These are phyloP conservation scores for Clepsis dumicolana DNA, from an alignment of 2,888 invertebrate genomes.

Conservation along the genomic window DNA sequence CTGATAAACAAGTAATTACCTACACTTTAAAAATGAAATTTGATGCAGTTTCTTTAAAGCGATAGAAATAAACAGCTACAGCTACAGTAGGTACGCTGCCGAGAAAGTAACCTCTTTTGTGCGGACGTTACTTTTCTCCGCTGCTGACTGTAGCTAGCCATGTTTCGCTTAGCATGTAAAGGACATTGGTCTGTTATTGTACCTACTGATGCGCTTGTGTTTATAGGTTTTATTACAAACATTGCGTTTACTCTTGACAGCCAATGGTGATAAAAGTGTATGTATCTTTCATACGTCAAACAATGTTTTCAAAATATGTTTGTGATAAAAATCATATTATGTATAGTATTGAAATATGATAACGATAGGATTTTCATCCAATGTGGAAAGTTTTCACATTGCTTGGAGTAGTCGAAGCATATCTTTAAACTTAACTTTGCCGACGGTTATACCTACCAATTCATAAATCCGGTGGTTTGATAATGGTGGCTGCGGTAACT, in stretches of 20 bases:
- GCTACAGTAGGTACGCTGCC: no score
- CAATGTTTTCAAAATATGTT: conserved; percentile 36
- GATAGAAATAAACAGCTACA: no score
- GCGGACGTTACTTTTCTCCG: background rate
- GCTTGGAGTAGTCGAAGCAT: no score
- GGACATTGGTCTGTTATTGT: conserved; percentile 32
- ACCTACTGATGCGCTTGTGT: conserved; percentile 26
- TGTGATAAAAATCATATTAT: conserved; percentile 13
- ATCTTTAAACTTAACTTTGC: no score
- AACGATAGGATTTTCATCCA: background rate
- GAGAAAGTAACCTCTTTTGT: no score
- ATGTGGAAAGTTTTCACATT: conserved; percentile 3
- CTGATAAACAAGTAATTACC: no score
- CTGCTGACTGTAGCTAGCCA: background rate
- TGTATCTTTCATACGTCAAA: conserved; percentile 36
- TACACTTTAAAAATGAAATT: background rate
- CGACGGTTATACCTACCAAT: no score
- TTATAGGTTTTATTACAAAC: conserved; percentile 39
- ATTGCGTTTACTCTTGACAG: conserved; percentile 32
- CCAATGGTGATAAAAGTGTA: conserved; percentile 22
- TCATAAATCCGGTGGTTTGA: no score
- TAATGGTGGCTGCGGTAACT: no score
- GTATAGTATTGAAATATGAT: background rate
- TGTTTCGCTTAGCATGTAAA: conserved; percentile 6
- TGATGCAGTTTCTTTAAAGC: background rate